A percentile compares a stretch with the other conserved stretches of the same genome.
phyloP scores from a whole-genome alignment of 2,797 vertebrate genomes.

The Falco columbarius region DNA sequence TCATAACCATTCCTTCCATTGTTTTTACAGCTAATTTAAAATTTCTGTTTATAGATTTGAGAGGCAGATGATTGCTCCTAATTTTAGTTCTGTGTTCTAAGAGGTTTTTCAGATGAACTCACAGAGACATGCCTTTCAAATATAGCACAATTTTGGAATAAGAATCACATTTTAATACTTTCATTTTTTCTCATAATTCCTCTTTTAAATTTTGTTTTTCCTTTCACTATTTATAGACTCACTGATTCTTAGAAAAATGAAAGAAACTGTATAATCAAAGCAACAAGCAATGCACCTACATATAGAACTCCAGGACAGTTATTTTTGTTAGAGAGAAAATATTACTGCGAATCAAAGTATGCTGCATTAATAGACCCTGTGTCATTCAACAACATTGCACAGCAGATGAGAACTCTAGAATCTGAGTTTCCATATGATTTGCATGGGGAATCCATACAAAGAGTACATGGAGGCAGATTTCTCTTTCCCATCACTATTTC shows the following conservation, averaged over 20 bases:
- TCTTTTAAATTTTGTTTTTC: not conserved
- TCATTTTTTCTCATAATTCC: not conserved
- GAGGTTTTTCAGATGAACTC: not conserved
- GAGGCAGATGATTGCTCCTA: not conserved
- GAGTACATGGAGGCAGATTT: not conserved
- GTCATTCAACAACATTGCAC: not conserved
- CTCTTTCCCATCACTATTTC: not conserved
- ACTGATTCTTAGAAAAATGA: not conserved
- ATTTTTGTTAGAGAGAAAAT: not conserved
- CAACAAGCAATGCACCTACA: not conserved
- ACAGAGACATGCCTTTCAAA: not conserved
- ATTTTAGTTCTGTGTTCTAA: not conserved
- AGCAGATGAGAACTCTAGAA: not conserved
- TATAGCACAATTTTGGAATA: not conserved
- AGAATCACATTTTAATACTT: not conserved
- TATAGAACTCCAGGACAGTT: not conserved
- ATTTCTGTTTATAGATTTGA: not conserved
- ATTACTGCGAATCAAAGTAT: not conserved
- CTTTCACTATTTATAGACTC: not conserved
- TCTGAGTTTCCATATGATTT: not conserved
- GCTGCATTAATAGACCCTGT: not conserved
- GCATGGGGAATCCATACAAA: not conserved
- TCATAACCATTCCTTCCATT: not conserved
- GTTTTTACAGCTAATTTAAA: not conserved
- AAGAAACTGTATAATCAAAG: not conserved